Conservation (phyloP, 2,888 invertebrate species). For the Axea sp. region DNA sequence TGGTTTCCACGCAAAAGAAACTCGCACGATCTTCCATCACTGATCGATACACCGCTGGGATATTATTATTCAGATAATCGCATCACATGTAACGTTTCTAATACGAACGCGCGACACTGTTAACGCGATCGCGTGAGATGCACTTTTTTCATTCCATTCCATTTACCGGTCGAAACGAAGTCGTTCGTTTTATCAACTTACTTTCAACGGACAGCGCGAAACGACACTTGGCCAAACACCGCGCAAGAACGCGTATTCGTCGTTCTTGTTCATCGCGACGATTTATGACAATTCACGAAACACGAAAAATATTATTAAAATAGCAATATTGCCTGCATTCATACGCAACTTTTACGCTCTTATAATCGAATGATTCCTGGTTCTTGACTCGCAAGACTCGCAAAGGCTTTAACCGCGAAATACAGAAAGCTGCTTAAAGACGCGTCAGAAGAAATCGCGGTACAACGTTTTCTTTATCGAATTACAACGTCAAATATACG, state of each 20-base stretch:
- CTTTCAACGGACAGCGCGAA: too few relatives aligned
- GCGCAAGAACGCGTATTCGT: too few relatives aligned
- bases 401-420: slow-evolving; percentile 41
- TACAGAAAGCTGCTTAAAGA: slow-evolving; percentile 42
- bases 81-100: slow-evolving; percentile 50
- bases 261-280: background rate
- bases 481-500: too few relatives aligned
- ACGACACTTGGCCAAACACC: too few relatives aligned
- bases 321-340: slow-evolving; percentile 41
- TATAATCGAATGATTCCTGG: slow-evolving; percentile 51
- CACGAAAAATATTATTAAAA: too few relatives aligned
- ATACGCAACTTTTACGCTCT: too few relatives aligned
- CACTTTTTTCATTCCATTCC: slow-evolving; percentile 37
- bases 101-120: slow-evolving; percentile 48
- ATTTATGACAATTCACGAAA: slow-evolving; percentile 1
- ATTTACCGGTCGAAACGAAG: slow-evolving; percentile 29
- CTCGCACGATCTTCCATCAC: slow-evolving; percentile 61
- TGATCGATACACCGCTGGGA: slow-evolving; percentile 50
- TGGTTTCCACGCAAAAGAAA: slow-evolving; percentile 62
- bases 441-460: slow-evolving; percentile 28
- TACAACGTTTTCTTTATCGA: slow-evolving; percentile 21
- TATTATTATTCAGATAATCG: slow-evolving; percentile 59
- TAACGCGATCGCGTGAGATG: slow-evolving; percentile 55
- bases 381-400: slow-evolving; percentile 44
- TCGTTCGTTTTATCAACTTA: slow-evolving; percentile 38